Evolutionary conservation across 2,113 vertebrate genomes (phyloP).

Genomic region (Malurus alboscapulatus): DNA sequence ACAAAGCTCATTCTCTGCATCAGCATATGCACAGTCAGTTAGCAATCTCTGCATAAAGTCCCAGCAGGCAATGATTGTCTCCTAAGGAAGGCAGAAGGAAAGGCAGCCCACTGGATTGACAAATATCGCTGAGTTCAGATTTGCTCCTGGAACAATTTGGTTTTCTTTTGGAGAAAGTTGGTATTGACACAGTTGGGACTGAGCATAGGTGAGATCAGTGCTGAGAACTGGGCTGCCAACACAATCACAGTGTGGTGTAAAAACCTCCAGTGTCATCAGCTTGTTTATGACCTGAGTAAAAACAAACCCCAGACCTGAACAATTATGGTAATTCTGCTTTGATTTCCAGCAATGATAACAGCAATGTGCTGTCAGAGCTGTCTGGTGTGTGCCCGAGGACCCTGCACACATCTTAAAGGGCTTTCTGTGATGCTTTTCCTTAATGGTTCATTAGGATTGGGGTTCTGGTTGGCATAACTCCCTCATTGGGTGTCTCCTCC

Average conservation of each 20-base stretch:
- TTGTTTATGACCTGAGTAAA: slow-evolving; percentile 30
- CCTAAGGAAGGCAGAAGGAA: slow-evolving; percentile 40
- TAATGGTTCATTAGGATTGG: neutral
- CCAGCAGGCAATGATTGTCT: slow-evolving; percentile 62
- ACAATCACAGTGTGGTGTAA: neutral
- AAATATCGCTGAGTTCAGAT: neutral
- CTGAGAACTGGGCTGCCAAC: slow-evolving; percentile 27
- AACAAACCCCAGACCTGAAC: neutral
- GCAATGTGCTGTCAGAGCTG: neutral
- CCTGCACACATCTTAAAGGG: neutral
- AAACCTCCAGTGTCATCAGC: neutral
- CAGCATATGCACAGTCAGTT: slow-evolving; percentile 40
- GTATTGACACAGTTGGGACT: neutral
- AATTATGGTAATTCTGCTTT: slow-evolving; percentile 11
- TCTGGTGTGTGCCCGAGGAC: neutral
- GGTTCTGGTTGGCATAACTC: neutral
- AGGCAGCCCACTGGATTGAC: slow-evolving; percentile 29
- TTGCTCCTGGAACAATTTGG: neutral
- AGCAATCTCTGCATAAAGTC: slow-evolving; percentile 64
- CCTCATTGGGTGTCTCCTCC: neutral
- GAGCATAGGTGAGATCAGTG: neutral
- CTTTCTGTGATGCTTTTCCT: neutral
- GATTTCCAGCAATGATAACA: slow-evolving; percentile 14
- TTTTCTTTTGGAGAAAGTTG: slow-evolving; percentile 16
- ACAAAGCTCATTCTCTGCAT: slow-evolving; percentile 48